Evolutionary conservation across 2,797 vertebrate genomes (phyloP).

Genomic region (Balearica regulorum): DNA sequence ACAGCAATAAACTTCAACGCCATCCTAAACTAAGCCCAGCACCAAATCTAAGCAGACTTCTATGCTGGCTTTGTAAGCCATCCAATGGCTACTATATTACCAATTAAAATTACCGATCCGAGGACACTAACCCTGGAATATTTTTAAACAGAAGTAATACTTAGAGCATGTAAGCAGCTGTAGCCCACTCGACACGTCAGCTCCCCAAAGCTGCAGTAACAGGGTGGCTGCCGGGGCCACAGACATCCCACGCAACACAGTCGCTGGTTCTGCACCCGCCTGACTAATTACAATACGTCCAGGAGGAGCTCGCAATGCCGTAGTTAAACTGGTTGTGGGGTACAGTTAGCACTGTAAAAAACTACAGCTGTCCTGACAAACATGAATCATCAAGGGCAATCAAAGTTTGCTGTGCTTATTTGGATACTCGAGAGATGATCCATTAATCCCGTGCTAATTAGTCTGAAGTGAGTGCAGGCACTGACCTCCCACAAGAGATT

Average conservation of each 20-base stretch:
- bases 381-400: conserved; percentile 22
- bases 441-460: conserved; percentile 58
- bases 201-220: not conserved
- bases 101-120: not conserved
- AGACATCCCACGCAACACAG: not conserved
- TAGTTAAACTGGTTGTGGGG: not conserved
- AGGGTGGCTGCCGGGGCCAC: not conserved
- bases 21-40: not conserved
- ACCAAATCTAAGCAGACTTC: not conserved
- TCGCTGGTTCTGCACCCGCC: rapidly evolving
- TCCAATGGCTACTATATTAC: not conserved
- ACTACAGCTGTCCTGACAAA: not conserved
- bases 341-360: not conserved
- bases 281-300: rapidly evolving
- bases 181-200: not conserved
- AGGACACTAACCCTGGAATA: not conserved
- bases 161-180: not conserved
- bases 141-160: not conserved
- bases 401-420: conserved; percentile 52
- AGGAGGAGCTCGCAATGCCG: rapidly evolving
- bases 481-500: conserved; percentile 60
- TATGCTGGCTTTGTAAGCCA: not conserved
- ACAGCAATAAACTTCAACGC: not conserved
- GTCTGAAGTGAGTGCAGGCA: conserved; percentile 30
- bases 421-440: conserved; percentile 42